Evolutionary conservation across 2,888 invertebrate species (phyloP).

Genomic region (Melinaea marsaeus): DNA sequence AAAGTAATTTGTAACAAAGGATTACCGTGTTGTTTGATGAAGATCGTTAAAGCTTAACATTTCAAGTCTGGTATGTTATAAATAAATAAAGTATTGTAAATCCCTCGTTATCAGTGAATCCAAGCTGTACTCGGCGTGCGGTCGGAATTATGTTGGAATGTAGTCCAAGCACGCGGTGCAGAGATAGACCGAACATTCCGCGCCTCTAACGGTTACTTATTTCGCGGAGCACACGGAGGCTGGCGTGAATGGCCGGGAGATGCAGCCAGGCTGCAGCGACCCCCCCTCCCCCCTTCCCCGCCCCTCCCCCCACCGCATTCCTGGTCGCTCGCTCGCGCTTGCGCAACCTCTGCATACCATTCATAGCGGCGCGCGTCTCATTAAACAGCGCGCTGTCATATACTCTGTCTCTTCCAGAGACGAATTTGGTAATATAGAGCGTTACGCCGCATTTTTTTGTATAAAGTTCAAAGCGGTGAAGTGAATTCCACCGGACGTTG

Average conservation of each 20-base stretch:
- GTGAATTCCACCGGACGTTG: constrained; percentile 72
- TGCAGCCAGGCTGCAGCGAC: constrained; percentile 58
- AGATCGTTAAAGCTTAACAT: neutral
- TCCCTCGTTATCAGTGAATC: constrained; percentile 46
- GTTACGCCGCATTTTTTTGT: constrained; percentile 74
- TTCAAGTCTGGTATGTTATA: constrained; percentile 28
- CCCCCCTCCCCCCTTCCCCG: constrained; percentile 35
- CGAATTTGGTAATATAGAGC: constrained; percentile 69
- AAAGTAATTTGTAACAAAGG: constrained; percentile 5
- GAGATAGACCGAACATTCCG: constrained; percentile 73
- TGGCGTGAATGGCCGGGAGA: constrained; percentile 74
- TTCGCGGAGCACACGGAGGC: constrained; percentile 61
- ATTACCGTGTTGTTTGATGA: constrained; percentile 2
- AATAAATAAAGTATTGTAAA: constrained; percentile 33
- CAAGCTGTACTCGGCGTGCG: constrained; percentile 34
- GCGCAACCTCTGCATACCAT: constrained; percentile 77
- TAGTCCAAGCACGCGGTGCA: constrained; percentile 42
- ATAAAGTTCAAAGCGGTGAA: constrained; percentile 70
- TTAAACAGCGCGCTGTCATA: constrained; percentile 28
- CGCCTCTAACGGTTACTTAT: constrained; percentile 74
- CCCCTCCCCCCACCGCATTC: constrained; percentile 37
- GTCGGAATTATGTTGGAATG: constrained; percentile 39
- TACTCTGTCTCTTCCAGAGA: constrained; percentile 49
- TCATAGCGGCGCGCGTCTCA: constrained; percentile 61
- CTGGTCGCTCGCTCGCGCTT: constrained; percentile 57